Evolutionary conservation across 2,113 vertebrate genomes (phyloP), one percentile per base, ranked within the genome.

Genomic region (Hirundichthys speculiger): DNA sequence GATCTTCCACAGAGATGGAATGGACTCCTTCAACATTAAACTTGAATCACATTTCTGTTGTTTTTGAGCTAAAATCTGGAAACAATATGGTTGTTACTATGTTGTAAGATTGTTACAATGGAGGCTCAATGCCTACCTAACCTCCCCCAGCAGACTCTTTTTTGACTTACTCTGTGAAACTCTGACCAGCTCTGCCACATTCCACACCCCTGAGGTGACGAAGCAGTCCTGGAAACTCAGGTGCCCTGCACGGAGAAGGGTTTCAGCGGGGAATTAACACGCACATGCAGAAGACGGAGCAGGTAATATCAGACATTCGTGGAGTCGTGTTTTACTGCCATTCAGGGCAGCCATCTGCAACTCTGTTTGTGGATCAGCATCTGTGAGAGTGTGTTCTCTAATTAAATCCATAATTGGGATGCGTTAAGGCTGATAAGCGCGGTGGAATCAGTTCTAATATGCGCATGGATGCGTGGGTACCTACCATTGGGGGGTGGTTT

Each of bases 221-320:
- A 96, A 98, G 87, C 96, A 96, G 90, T 98, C 96, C 92, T 96
- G 95, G 93, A 96, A 98, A 93, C 93, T 96, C 93, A 98, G 91
- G 88, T 96, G 95, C 89, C 96, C 95, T 96, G 84, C n/a, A 56
- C 54, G 72, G 18, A 69, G 0, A 18, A 67, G 43, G 0, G 22
- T 61, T n/a, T 51, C 11, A 64, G 21, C 72, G 11, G 9, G 47
- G 16, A 13, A 5, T 53, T 41, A 46, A 18, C 50, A 13, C 19
- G 18, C 13, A 10, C 6, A 27, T 2, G 6, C 21, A 22, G 10
- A 45, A 34, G 55, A 43, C 55, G 43, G 20, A 63, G 30, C 49
- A 19, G 27, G 57, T 57, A 47, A 70, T 71, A 34, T 10, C 30
- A 34, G 30, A 34, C 65, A 69, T 22, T 9, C 5, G 24, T 19